These are phyloP conservation scores for Dendroctonus ponderosae DNA, from an alignment of 1,140 invertebrate genomes.

Conservation along the genomic window DNA sequence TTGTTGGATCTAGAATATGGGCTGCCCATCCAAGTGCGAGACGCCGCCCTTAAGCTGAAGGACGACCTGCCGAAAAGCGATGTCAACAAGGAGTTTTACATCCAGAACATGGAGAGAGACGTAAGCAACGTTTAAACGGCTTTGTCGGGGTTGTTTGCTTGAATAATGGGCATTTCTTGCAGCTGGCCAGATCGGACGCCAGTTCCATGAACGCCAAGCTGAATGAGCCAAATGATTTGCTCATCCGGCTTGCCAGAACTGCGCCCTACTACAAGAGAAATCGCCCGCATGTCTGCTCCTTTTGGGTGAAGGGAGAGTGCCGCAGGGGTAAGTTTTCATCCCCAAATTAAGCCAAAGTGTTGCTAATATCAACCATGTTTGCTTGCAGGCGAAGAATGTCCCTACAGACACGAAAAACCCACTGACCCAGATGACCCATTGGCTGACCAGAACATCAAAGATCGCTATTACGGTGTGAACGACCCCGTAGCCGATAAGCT, in stretches of 20 bases:
- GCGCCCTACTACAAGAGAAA: slow-evolving; percentile 99
- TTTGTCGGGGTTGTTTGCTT: slow-evolving; percentile 18
- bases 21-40: slow-evolving; percentile 86
- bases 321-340: slow-evolving; percentile 63
- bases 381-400: slow-evolving; percentile 86
- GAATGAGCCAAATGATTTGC: slow-evolving; percentile 80
- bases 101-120: slow-evolving; percentile 89
- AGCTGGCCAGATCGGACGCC: slow-evolving; percentile 52
- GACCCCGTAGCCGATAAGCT: slow-evolving; percentile 99
- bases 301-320: slow-evolving; percentile 99
- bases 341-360: too few relatives aligned
- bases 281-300: slow-evolving; percentile 98
- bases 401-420: slow-evolving; percentile 97
- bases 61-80: slow-evolving; percentile 96
- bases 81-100: slow-evolving; percentile 99
- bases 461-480: slow-evolving; percentile 96
- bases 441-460: slow-evolving; percentile 99
- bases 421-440: slow-evolving; percentile 99
- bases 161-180: slow-evolving; percentile 31
- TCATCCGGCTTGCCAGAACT: slow-evolving; percentile 92
- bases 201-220: slow-evolving; percentile 70
- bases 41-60: slow-evolving; percentile 91
- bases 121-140: slow-evolving; percentile 48
- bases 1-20: slow-evolving; percentile 97
- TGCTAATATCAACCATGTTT: too few relatives aligned